These are phyloP conservation scores for Sebastes reedi DNA, from an alignment of 2,797 vertebrate genomes.

Conservation along the genomic window DNA sequence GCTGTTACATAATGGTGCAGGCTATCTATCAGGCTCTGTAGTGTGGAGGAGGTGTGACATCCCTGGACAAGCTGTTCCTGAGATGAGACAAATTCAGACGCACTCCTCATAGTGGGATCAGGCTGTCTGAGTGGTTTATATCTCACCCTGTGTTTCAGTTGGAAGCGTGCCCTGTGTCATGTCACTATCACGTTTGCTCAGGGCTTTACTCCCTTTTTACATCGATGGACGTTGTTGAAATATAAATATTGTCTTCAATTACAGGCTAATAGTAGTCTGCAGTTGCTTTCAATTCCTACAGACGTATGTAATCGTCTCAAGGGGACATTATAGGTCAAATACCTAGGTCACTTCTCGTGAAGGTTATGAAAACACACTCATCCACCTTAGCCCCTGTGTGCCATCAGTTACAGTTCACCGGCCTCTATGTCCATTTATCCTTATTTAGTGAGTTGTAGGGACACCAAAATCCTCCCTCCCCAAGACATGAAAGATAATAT, in stretches of 20 bases:
- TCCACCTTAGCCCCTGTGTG: not conserved
- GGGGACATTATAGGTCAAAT: constrained; percentile 26
- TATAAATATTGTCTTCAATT: constrained; percentile 42
- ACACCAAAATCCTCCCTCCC: constrained; percentile 14
- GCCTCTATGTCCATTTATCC: constrained; percentile 20
- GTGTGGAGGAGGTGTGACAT: constrained; percentile 40
- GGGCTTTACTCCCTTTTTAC: constrained; percentile 19
- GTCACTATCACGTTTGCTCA: constrained; percentile 26
- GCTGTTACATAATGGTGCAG: constrained; percentile 50
- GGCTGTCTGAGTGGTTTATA: constrained; percentile 45
- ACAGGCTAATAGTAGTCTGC: constrained; percentile 31
- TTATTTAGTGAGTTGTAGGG: constrained; percentile 34
- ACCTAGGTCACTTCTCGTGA: not conserved
- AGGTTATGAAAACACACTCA: constrained; percentile 41
- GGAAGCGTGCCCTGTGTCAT: constrained; percentile 27
- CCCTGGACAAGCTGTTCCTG: constrained; percentile 58
- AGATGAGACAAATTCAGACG: constrained; percentile 26
- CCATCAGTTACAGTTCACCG: constrained; percentile 18
- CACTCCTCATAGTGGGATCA: constrained; percentile 24
- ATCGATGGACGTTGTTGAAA: constrained; percentile 22
- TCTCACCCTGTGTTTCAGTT: constrained; percentile 31
- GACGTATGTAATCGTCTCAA: constrained; percentile 35
- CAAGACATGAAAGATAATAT: constrained; percentile 38
- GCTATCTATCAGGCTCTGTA: constrained; percentile 34
- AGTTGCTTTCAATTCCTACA: constrained; percentile 24